Evolutionary conservation across 2,888 invertebrate genomes (phyloP).

Genomic region (Calephelis perditalis): DNA sequence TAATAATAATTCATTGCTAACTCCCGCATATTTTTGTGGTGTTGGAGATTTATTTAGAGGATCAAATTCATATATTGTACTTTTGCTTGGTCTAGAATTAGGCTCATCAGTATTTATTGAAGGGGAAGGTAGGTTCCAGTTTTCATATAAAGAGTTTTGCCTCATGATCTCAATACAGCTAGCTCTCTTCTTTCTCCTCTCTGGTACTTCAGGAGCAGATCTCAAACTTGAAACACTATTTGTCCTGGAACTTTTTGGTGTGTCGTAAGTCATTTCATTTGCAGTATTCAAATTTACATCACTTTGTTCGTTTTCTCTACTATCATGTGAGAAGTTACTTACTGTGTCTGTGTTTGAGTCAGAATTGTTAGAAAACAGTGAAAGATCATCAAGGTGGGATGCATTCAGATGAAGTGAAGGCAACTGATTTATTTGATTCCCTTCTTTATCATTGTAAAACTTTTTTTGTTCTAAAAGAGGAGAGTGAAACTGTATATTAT

Average conservation of each 20-base stretch:
- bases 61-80: slow-evolving; percentile 86
- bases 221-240: slow-evolving; percentile 51
- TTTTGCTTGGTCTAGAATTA: slow-evolving; percentile 59
- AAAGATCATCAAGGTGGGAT: slow-evolving; percentile 54
- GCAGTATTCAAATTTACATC: slow-evolving; percentile 36
- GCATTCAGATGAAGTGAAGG: slow-evolving; percentile 49
- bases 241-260: slow-evolving; percentile 51
- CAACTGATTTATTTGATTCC: slow-evolving; percentile 29
- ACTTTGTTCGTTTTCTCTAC: slow-evolving; percentile 45
- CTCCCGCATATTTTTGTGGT: slow-evolving; percentile 52
- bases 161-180: slow-evolving; percentile 46
- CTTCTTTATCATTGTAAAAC: slow-evolving; percentile 40
- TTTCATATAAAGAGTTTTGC: slow-evolving; percentile 62
- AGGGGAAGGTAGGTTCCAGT: slow-evolving; percentile 51
- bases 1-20: slow-evolving; percentile 80
- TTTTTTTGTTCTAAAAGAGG: slow-evolving; percentile 72
- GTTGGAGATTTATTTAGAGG: slow-evolving; percentile 62
- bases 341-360: slow-evolving; percentile 54
- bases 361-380: slow-evolving; percentile 59
- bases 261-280: slow-evolving; percentile 56
- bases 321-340: slow-evolving; percentile 56
- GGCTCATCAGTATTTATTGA: slow-evolving; percentile 29
- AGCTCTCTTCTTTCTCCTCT: slow-evolving; percentile 47
- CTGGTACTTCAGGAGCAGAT: slow-evolving; percentile 54
- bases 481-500: slow-evolving; percentile 81